Base-by-base conservation (phyloP, 2,113 vertebrate genomes). In the Emydocephalus ijimae region DNA sequence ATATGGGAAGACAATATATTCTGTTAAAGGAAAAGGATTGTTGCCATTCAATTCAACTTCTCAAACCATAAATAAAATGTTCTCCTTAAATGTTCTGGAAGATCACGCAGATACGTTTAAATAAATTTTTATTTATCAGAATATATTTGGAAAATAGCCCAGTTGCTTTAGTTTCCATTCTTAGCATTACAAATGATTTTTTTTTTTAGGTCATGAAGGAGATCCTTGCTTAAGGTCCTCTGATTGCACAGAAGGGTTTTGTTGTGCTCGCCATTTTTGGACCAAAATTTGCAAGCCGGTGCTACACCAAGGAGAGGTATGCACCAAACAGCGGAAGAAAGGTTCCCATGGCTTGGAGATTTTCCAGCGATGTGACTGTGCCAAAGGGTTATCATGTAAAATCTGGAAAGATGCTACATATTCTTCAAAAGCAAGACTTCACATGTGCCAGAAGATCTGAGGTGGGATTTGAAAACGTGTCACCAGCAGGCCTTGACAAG, bases 261-360 rank as follows among this genome's bases (percentile, higher is more conserved):
- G 99, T 97, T 99, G 99, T 81, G 99, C 99, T 94, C 99, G 99
- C 43, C 99, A 99, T 95, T 99, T 99, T 98, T 99, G 99, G 99
- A 99, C 98, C 97, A 99, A 99, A 97, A 99, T 99, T 97, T 99
- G 99, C 97, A 99, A 99, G 93, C 99, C 99, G 14, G 99, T 99
- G 93, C 98, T 99, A 95, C 98, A 98, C 94, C 98, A 98, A 96
- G 98, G 98, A 5, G 99, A 99, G 93, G 98, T 99, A 57, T 99
- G 99, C 96, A 99, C 98, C 92, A 99, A 98, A 94, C 98, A 99
- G 94, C 98, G 98, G 95, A 98, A 98, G 97, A 99, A 99, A 95
- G 99, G 99, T 18, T 98, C 99, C 26, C 99, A 99, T 0, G 98
- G 98, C 96, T 96, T 99, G 94, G 99, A 99, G 95, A 98, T 99